Evolutionary conservation across 1,140 invertebrate species (phyloP).

Genomic region (Euglossa dilemma): DNA sequence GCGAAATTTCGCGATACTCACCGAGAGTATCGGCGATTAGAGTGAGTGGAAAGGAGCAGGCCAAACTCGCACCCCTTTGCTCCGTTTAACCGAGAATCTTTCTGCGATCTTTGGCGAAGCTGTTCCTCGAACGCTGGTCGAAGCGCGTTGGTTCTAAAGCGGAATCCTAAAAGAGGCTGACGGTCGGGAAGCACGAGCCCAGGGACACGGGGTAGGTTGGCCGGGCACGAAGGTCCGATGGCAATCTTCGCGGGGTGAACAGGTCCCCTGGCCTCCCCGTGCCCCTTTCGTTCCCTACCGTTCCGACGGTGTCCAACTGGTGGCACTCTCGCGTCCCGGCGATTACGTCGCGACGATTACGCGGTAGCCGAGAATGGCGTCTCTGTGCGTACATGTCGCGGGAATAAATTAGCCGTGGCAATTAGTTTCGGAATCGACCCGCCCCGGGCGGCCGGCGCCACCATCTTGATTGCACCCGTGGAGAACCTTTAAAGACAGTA

Average conservation of each 20-base stretch:
- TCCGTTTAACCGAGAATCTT: too few relatives aligned
- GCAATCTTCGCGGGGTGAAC: slow-evolving; percentile 32
- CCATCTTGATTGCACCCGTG: slow-evolving; percentile 79
- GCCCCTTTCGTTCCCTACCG: not conserved
- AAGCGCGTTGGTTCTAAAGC: not conserved
- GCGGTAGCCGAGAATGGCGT: slow-evolving; percentile 74
- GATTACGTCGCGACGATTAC: slow-evolving; percentile 72
- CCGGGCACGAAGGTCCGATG: slow-evolving; percentile 11
- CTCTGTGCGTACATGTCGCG: slow-evolving; percentile 80
- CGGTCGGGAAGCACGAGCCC: too few relatives aligned
- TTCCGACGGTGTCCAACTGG: not conserved
- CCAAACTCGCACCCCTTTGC: too few relatives aligned
- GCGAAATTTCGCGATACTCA: too few relatives aligned
- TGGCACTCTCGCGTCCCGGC: slow-evolving; percentile 22
- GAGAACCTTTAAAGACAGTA: slow-evolving; percentile 79
- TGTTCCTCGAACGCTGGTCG: too few relatives aligned
- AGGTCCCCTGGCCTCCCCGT: not conserved
- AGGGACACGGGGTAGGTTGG: not conserved
- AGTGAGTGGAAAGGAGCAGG: too few relatives aligned
- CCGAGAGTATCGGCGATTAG: too few relatives aligned
- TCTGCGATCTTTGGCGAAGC: too few relatives aligned
- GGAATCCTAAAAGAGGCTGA: not conserved
- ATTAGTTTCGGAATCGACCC: slow-evolving; percentile 81
- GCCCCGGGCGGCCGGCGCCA: slow-evolving; percentile 80
- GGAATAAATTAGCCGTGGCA: slow-evolving; percentile 82